phyloP scores from a whole-genome alignment of 1,140 invertebrate species.

The Panulirus ornatus region DNA sequence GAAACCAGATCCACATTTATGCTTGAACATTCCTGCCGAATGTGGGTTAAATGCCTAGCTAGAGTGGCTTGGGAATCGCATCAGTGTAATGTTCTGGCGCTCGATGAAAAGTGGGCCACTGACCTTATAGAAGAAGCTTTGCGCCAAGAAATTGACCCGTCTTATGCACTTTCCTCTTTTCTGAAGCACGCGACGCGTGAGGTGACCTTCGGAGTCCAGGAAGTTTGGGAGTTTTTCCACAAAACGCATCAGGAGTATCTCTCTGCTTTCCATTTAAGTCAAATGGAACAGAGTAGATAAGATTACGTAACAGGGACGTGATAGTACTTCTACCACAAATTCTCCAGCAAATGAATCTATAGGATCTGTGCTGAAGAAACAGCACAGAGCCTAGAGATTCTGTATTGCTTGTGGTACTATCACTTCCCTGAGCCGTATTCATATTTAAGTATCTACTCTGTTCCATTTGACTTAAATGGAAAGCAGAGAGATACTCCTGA shows the following conservation, averaged over 20 bases:
- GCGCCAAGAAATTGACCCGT: background rate
- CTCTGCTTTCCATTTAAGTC: background rate
- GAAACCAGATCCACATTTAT: background rate
- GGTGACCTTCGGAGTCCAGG: background rate
- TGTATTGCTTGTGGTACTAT: no score
- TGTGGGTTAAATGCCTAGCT: background rate
- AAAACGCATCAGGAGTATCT: conserved; percentile 24
- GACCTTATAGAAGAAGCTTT: background rate
- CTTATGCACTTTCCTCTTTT: conserved; percentile 24
- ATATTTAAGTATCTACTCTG: no score
- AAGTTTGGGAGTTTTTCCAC: conserved; percentile 11
- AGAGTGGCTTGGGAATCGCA: conserved; percentile 12
- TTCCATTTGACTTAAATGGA: background rate
- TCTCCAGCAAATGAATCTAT: no score
- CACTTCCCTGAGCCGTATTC: no score
- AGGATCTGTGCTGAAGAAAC: no score
- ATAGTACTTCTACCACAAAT: no score
- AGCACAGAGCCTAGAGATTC: no score
- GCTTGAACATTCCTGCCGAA: background rate
- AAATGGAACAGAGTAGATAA: no score
- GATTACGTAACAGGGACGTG: no score
- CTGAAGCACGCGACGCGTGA: background rate
- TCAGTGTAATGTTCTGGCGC: background rate
- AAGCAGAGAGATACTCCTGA: conserved; percentile 20
- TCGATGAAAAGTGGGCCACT: background rate